Evolutionary conservation across 2,113 vertebrate species (phyloP).

Genomic region (Tauraco erythrolophus): DNA sequence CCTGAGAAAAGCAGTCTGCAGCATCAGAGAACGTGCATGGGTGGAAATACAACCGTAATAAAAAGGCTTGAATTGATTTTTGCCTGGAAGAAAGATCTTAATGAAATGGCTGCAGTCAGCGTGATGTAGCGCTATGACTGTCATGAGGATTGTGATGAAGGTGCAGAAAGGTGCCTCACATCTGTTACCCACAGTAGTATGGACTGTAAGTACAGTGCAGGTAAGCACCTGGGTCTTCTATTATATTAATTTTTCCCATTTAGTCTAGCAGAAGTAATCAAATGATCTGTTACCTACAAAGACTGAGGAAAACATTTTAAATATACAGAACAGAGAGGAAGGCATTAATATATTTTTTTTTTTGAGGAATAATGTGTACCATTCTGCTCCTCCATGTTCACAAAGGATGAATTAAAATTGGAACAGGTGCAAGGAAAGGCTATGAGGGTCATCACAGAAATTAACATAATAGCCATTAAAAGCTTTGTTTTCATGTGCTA

Average conservation of each 20-base stretch:
- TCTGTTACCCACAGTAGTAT: background rate
- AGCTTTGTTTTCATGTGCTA: background rate
- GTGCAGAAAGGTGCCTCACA: background rate
- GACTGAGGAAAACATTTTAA: background rate
- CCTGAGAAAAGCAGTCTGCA: background rate
- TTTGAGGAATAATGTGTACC: background rate
- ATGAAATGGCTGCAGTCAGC: background rate
- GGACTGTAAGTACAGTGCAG: background rate
- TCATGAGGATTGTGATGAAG: background rate
- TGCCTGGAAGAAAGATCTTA: background rate
- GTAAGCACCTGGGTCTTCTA: background rate
- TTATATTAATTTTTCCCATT: background rate
- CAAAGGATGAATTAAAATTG: background rate
- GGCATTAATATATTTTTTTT: background rate
- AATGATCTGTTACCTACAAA: background rate
- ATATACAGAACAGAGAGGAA: background rate
- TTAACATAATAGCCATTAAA: background rate
- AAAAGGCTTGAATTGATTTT: background rate
- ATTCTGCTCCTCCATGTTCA: background rate
- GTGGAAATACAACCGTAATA: background rate
- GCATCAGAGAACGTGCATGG: background rate
- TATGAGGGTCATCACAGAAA: background rate
- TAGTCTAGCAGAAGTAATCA: background rate
- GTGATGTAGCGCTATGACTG: background rate
- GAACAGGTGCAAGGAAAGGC: background rate